Percentiles rank a stretch among this genome's conserved stretches.
These are phyloP conservation scores for Heliopora coerulea DNA, from an alignment of 92 coral and sea anemone species.

Conservation along the genomic window DNA sequence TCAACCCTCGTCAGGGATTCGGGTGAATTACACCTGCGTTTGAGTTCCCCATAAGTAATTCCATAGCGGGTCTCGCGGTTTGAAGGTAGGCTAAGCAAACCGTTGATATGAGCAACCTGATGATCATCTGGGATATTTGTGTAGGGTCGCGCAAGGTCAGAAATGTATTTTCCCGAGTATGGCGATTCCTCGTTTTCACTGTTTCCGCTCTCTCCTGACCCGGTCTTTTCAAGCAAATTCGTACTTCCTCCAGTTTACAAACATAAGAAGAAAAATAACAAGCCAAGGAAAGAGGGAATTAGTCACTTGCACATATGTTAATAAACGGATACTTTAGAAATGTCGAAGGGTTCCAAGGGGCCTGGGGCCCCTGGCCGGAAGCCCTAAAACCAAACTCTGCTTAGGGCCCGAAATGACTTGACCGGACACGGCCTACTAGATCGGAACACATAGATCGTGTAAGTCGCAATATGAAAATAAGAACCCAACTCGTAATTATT, in stretches of 20 bases:
- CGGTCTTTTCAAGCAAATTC: not conserved
- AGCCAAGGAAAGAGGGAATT: too few species aligned
- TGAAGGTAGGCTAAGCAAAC: slow-evolving; percentile 88
- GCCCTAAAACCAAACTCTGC: too few species aligned
- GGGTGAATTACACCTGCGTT: slow-evolving; percentile 77
- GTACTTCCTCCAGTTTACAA: not conserved
- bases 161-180: slow-evolving; percentile 28
- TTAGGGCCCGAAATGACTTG: too few species aligned
- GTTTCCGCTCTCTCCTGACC: slow-evolving; percentile 5
- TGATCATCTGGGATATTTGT: slow-evolving; percentile 58
- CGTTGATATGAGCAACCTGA: slow-evolving; percentile 88
- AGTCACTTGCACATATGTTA: too few species aligned
- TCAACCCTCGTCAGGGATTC: slow-evolving; percentile 93
- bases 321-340: too few species aligned
- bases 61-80: slow-evolving; percentile 86
- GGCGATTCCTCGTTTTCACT: slow-evolving; percentile 6
- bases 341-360: too few species aligned
- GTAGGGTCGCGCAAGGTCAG: slow-evolving; percentile 27
- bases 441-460: too few species aligned
- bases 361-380: too few species aligned
- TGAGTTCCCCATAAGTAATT: slow-evolving; percentile 84
- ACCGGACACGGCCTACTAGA: too few species aligned
- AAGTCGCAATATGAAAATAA: too few species aligned
- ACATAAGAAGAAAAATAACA: not conserved
- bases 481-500: too few species aligned